A percentile compares a stretch with the other conserved stretches of the same genome.
These are phyloP conservation scores for Pheosia tremula DNA, from an alignment of 2,888 invertebrate species.

Conservation along the genomic window DNA sequence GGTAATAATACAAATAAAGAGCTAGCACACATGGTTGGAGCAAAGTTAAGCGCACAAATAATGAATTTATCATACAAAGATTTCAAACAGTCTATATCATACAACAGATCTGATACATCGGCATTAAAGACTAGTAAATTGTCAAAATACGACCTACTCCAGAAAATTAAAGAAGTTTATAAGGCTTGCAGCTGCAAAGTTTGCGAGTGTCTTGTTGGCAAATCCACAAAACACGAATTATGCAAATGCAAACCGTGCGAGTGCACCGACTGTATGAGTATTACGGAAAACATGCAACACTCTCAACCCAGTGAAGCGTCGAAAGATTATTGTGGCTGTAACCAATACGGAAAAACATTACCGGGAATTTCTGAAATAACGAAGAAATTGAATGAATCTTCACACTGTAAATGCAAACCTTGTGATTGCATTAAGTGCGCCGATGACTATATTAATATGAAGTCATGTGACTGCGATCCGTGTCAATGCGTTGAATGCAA, in stretches of 20 bases:
- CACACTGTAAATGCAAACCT: conserved; percentile 47
- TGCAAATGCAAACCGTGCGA: conserved; percentile 57
- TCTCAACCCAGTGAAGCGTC: not conserved
- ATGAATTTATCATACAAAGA: conserved; percentile 54
- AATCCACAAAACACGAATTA: conserved; percentile 26
- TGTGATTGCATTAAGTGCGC: conserved; percentile 45
- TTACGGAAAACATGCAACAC: conserved; percentile 5
- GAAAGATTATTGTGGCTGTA: not conserved
- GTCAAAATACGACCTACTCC: conserved; percentile 52
- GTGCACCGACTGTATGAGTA: conserved; percentile 44
- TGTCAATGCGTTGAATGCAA: conserved; percentile 54
- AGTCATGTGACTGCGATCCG: conserved; percentile 50
- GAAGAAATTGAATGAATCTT: conserved; percentile 16
- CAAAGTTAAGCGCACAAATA: conserved; percentile 56
- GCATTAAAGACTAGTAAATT: conserved; percentile 15
- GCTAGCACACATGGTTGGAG: conserved; percentile 28
- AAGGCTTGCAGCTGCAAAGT: conserved; percentile 71
- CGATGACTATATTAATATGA: conserved; percentile 18
- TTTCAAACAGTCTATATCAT: conserved; percentile 35
- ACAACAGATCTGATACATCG: conserved; percentile 9
- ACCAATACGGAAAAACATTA: not conserved
- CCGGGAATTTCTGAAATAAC: not conserved
- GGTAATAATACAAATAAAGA: conserved; percentile 15
- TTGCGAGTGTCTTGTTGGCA: conserved; percentile 61
- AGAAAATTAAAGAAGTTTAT: conserved; percentile 62